Base-by-base conservation (phyloP, 1,140 invertebrate species). In the Pogonus chalceus region DNA sequence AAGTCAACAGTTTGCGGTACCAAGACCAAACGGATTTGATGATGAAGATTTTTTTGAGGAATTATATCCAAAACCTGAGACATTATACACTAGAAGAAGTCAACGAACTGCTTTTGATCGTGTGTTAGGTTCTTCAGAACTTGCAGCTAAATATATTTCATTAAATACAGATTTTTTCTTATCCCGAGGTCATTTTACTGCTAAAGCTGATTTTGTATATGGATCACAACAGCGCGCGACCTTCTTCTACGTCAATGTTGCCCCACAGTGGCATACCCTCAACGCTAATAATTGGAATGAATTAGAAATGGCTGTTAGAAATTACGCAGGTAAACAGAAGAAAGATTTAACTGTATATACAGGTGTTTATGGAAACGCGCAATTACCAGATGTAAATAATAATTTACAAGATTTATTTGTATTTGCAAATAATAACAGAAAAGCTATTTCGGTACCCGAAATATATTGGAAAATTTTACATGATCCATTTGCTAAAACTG, bases 121-220 rank as follows among this genome's bases (percentile, higher is more conserved):
- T 2, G 57, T 69, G 2, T 23, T 76, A 0, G 64, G 63, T 2
- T 67, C 71, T 1, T n/a, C 22, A 2, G 20, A 62, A 31, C 52
- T 65, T 14, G 65, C 62, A 1, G 26, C 35, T 0, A 52, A 59
- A 43, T 68, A 67, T 53, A 60, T 74, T 1, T 54, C 60, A 2
- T 26, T 24, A 16, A 57, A 20, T 1, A 54, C 35, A 12, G 58
- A 65, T 53, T 56, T 67, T 4, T 80, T 62, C 60, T 59, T 86
- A 49, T 72, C 82, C 0, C 72, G 80, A 31, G 83, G 83, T 20
- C 84, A 87, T 59, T 67, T 85, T n/a, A 71, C 78, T 0, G 82
- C 84, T 22, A 83, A 83, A 62, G 76, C 73, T 24, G 83, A 87
- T 62, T 80, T 78, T 47, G 69, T 83, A 1, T 82, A 76, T 56